Evolutionary conservation across 2,888 invertebrate genomes (phyloP).

Genomic region (Muschampia staudingeri): DNA sequence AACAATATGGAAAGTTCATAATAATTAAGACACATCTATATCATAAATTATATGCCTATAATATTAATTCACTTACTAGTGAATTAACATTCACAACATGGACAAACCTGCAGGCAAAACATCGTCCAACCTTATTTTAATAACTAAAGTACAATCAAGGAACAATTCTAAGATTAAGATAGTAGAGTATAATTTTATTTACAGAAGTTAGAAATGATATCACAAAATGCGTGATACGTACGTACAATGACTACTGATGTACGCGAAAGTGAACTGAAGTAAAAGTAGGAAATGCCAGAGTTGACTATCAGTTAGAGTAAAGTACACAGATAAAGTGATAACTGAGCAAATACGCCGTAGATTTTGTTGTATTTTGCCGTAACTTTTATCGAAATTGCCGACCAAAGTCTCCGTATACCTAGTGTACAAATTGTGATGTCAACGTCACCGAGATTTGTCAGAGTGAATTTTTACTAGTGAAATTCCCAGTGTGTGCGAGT

Average conservation of each 20-base stretch:
- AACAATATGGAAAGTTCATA: background rate
- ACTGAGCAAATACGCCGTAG: conserved; percentile 28
- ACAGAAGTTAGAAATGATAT: background rate
- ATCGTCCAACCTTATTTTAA: background rate
- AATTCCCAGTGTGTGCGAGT: too few relatives aligned
- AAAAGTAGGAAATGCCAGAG: conserved; percentile 70
- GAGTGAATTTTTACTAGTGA: background rate
- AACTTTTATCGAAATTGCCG: background rate
- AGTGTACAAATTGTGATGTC: background rate
- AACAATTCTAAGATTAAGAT: background rate
- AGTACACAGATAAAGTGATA: conserved; percentile 31
- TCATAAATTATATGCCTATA: background rate
- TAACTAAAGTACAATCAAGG: background rate
- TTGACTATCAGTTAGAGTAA: conserved; percentile 27
- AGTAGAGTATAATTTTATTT: background rate
- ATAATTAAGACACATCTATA: background rate
- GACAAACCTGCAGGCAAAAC: background rate
- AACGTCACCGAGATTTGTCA: background rate
- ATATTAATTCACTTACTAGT: background rate
- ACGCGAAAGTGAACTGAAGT: conserved; percentile 71
- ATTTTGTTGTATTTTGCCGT: conserved; percentile 11
- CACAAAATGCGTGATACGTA: conserved; percentile 2
- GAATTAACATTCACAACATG: background rate
- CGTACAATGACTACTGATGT: conserved; percentile 20
- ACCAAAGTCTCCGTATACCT: background rate